phyloP scores from a whole-genome alignment of 2,888 invertebrate species.

The Habrosyne pyritoides region DNA sequence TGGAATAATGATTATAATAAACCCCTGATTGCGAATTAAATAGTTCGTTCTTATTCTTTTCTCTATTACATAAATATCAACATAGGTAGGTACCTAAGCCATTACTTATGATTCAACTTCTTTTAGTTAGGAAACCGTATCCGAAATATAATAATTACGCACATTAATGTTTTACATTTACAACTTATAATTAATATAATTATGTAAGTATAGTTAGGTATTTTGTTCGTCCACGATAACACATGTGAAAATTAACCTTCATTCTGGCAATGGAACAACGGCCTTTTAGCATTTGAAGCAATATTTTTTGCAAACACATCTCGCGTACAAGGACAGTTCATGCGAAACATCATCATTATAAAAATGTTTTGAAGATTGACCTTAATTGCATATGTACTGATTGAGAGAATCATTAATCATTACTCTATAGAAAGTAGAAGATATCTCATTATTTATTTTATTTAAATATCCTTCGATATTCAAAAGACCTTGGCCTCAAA shows the following conservation, averaged over 20 bases:
- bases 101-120: too few species aligned
- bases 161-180: too few species aligned
- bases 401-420: constrained; percentile 11
- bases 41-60: too few species aligned
- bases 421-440: constrained; percentile 8
- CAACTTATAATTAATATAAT: too few species aligned
- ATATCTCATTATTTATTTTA: neutral
- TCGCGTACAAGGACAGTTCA: neutral
- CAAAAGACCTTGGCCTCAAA: neutral
- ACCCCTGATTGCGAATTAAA: neutral
- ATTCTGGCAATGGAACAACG: neutral
- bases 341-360: neutral
- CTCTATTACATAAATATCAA: too few species aligned
- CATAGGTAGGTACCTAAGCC: too few species aligned
- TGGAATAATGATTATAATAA: neutral
- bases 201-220: too few species aligned
- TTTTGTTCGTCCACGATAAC: too few species aligned
- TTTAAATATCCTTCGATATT: neutral
- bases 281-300: neutral
- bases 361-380: neutral
- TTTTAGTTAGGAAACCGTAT: too few species aligned
- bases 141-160: too few species aligned
- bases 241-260: too few species aligned
- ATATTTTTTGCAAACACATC: neutral
- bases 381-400: constrained; percentile 6